Evolutionary conservation across 2,888 invertebrate genomes (phyloP).

Genomic region (Nomada hirtipes): DNA sequence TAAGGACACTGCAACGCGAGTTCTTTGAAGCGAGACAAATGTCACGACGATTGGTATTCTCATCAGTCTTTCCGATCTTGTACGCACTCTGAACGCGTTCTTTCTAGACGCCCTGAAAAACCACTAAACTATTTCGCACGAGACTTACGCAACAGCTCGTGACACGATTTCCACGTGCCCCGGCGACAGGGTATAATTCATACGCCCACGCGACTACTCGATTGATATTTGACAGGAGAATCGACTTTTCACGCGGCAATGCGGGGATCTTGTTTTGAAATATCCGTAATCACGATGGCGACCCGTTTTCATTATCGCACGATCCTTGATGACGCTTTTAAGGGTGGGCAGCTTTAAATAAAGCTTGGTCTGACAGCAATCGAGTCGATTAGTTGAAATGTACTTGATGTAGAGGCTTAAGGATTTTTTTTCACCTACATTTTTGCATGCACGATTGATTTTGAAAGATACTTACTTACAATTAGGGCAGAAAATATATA

Average conservation of each 20-base stretch:
- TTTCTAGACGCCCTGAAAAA: conserved; percentile 26
- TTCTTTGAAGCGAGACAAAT: conserved; percentile 35
- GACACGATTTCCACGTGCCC: conserved; percentile 40
- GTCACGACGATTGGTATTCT: conserved; percentile 32
- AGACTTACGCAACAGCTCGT: conserved; percentile 35
- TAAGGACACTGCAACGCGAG: neutral
- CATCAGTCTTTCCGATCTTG: conserved; percentile 23
- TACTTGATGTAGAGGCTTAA: neutral
- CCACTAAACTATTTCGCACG: conserved; percentile 34
- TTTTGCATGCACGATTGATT: neutral
- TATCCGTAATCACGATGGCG: conserved; percentile 5
- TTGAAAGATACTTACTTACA: neutral
- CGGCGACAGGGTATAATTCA: conserved; percentile 25
- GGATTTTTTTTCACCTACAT: neutral
- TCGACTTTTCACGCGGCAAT: conserved; percentile 27
- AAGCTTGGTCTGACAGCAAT: conserved; percentile 14
- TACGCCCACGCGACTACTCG: conserved; percentile 15
- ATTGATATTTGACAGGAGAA: conserved; percentile 42
- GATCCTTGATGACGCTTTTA: conserved; percentile 34
- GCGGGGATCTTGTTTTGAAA: neutral
- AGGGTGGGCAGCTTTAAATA: conserved; percentile 17
- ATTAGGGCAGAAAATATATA: too few species aligned
- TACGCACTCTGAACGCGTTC: neutral
- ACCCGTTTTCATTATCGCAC: conserved; percentile 36
- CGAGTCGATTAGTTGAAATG: conserved; percentile 10